phyloP scores from a whole-genome alignment of 2,113 vertebrate species.

The Larimichthys crocea region DNA sequence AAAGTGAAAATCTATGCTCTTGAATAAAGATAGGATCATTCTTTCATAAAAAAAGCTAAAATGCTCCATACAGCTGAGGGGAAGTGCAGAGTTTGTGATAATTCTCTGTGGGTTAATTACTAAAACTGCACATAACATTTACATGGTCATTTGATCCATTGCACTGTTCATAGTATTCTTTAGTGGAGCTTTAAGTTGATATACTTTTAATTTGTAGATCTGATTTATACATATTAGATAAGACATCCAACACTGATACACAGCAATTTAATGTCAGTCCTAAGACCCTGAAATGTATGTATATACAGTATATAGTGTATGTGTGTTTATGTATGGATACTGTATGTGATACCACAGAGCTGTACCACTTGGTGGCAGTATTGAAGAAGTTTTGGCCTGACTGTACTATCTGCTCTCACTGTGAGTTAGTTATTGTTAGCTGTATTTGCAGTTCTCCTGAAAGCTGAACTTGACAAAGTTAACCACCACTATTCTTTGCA shows the following conservation, averaged over 20 bases:
- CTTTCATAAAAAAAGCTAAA: too few species aligned
- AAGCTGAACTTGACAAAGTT: neutral
- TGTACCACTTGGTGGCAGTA: slow-evolving; percentile 19
- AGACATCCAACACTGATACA: neutral
- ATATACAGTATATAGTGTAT: too few species aligned
- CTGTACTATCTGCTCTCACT: neutral
- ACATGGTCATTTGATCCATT: too few species aligned
- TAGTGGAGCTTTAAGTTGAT: too few species aligned
- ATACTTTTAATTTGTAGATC: neutral
- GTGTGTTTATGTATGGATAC: neutral
- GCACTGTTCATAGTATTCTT: too few species aligned
- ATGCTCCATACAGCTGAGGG: too few species aligned
- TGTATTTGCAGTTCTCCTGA: neutral
- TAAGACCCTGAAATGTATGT: neutral
- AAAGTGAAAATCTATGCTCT: too few species aligned
- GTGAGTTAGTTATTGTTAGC: neutral
- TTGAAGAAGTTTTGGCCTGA: neutral
- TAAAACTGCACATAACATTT: too few species aligned
- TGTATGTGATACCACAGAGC: neutral
- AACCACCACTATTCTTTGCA: neutral
- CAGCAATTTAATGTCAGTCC: neutral
- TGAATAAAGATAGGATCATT: too few species aligned
- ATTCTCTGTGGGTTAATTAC: too few species aligned
- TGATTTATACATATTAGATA: neutral
- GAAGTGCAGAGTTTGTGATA: too few species aligned